Conservation (phyloP, 2,888 invertebrate species). For the Augochlorella aurata region DNA sequence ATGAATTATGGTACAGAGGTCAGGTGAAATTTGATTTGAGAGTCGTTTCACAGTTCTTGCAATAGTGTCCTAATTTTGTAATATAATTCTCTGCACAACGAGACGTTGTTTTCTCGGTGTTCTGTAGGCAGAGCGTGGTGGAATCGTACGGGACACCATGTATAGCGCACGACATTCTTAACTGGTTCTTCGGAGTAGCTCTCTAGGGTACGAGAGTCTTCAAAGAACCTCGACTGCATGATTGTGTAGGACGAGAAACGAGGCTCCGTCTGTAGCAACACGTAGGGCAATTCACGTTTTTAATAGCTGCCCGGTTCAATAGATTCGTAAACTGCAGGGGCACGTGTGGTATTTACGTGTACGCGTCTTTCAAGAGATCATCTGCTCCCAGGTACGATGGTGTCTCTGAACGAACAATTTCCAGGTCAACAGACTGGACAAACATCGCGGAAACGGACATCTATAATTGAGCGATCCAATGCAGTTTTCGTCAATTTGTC, state of each 20-base stretch:
- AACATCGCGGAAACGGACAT: constrained; percentile 5
- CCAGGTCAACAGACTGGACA: constrained; percentile 47
- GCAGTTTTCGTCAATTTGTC: too few species aligned
- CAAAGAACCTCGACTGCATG: constrained; percentile 41
- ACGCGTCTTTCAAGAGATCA: constrained; percentile 28
- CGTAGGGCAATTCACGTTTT: constrained; percentile 51
- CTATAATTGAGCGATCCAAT: neutral
- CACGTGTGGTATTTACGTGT: neutral
- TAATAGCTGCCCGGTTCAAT: constrained; percentile 34
- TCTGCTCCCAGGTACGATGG: constrained; percentile 33
- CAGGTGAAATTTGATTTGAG: too few species aligned
- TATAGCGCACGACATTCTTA: constrained; percentile 22
- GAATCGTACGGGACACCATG: neutral
- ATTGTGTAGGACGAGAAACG: constrained; percentile 57
- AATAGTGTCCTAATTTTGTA: neutral
- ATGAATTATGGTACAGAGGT: too few species aligned
- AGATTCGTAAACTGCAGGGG: constrained; percentile 26
- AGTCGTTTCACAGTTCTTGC: too few species aligned
- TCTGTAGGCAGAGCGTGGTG: neutral
- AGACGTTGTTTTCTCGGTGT: neutral
- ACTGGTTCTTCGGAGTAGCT: constrained; percentile 37
- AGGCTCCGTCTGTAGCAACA: constrained; percentile 49
- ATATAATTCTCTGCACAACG: neutral
- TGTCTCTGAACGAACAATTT: constrained; percentile 45
- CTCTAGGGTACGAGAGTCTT: constrained; percentile 28